Base-by-base conservation (phyloP, 2,888 invertebrate species). In the Lithodes maja region DNA sequence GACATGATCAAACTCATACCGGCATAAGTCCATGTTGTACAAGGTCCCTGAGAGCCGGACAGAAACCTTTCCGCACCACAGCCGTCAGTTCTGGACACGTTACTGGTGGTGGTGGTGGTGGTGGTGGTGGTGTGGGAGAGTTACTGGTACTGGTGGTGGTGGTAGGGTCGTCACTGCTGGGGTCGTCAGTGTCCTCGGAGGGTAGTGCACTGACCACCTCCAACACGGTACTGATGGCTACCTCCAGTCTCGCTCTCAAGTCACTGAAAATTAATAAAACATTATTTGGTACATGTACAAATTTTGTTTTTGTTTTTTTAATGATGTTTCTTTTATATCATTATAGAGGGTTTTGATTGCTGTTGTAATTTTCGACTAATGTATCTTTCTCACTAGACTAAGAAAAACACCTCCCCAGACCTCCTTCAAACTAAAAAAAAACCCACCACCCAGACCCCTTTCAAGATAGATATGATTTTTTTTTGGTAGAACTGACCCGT, bases 11-110 rank as follows among this genome's bases (percentile, higher is more conserved):
- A 7, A 61, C 9, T 61, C 95, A 94, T 94, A 94, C 93, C 87
- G 96, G 95, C 93, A 95, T 95, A 53, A 98, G 94, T 0, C 99
- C 99, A 94, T 99, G 99, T 93, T 99, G 98, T 92, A 99, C 96
- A 54, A 99, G 95, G 93, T 99, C 98, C 92, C 98, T 95, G 91
- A 99, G 95, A 83, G 98, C 97, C n/a, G 97, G 95, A 17, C 98
- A 97, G 86, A 99, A 95, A 93, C 98, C 97, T 94, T 98, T 98
- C 55, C 99, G 95, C 3, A 99, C 98, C 80, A 97, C 97, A 50
- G 96, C 96, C 0, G 98, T 98, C 82, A 99, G 93, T 92, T 97
- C 50, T 15, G 49, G 61, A 33, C 33, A 33, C 78, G 5, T 94
- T 94, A 92, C 95, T 95, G 89, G 95, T 95, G 33, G 33, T 33